Conservation (phyloP, 1,140 invertebrate genomes). For the Solen grandis region DNA sequence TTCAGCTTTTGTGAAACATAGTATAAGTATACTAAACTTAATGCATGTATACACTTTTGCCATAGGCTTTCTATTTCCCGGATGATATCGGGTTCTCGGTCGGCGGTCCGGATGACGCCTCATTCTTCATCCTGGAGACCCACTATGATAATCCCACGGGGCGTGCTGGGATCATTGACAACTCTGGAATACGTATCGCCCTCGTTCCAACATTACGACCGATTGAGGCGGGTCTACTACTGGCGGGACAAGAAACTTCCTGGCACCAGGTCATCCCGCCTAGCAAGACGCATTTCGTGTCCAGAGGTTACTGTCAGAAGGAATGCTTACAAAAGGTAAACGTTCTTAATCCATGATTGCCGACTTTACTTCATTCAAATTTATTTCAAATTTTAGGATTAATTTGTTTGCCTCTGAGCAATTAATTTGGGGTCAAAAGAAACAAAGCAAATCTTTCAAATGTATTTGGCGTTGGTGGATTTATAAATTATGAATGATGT, state of each 20-base stretch:
- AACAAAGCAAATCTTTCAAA: too few relatives aligned
- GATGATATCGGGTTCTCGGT: constrained; percentile 54
- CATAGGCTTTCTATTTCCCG: constrained; percentile 58
- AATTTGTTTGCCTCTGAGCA: too few relatives aligned
- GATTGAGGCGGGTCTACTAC: constrained; percentile 15
- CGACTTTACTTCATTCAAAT: too few relatives aligned
- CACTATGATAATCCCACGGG: constrained; percentile 61
- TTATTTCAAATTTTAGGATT: too few relatives aligned
- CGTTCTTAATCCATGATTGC: too few relatives aligned
- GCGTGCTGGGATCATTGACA: constrained; percentile 32
- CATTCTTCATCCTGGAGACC: constrained; percentile 58
- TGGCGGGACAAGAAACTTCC: not conserved
- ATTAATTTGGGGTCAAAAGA: too few relatives aligned
- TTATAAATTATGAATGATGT: too few relatives aligned
- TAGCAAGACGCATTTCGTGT: not conserved
- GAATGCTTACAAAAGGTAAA: constrained; percentile 23
- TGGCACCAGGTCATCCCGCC: constrained; percentile 17
- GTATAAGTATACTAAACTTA: too few relatives aligned
- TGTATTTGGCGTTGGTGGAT: too few relatives aligned
- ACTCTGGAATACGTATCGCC: constrained; percentile 34
- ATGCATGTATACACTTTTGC: too few relatives aligned
- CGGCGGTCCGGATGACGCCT: constrained; percentile 37
- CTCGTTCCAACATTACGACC: not conserved
- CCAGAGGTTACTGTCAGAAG: not conserved
- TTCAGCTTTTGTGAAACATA: too few relatives aligned